These are phyloP conservation scores for Zophobas atratus DNA, from an alignment of 1,140 invertebrate species.

Conservation along the genomic window DNA sequence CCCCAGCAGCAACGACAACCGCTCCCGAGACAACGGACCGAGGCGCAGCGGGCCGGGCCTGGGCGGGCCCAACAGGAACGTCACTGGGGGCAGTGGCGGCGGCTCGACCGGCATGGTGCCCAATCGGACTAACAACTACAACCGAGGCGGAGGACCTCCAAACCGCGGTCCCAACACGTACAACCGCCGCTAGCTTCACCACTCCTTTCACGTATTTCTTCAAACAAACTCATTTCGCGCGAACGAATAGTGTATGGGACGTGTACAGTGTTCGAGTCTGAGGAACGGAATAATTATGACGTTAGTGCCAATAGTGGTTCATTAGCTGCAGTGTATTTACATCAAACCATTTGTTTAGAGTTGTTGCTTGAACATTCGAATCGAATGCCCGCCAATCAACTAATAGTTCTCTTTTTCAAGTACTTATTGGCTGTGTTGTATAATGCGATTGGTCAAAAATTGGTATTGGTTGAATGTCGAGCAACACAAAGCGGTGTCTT, in stretches of 20 bases:
- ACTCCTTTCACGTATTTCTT: constrained; percentile 36
- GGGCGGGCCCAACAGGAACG: constrained; percentile 67
- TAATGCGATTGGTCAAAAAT: constrained; percentile 41
- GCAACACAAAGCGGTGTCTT: constrained; percentile 12
- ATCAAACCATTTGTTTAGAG: constrained; percentile 48
- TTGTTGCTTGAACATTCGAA: constrained; percentile 21
- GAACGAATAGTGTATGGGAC: constrained; percentile 44
- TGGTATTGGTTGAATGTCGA: constrained; percentile 20
- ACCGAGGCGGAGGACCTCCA: constrained; percentile 46
- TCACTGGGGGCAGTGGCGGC: constrained; percentile 47
- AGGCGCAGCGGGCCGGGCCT: constrained; percentile 65
- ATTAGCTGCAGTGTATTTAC: constrained; percentile 49
- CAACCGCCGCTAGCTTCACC: constrained; percentile 58
- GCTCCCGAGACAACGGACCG: constrained; percentile 64
- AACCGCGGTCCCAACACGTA: constrained; percentile 59
- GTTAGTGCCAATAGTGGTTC: constrained; percentile 55
- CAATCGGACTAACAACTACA: constrained; percentile 38
- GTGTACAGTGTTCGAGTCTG: constrained; percentile 43
- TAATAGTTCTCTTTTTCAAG: constrained; percentile 43
- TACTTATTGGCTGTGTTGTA: constrained; percentile 49
- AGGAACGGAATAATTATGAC: constrained; percentile 18
- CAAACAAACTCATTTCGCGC: constrained; percentile 15
- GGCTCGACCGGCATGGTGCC: constrained; percentile 1
- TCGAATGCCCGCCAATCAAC: constrained; percentile 32
- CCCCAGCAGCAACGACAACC: constrained; percentile 67